Evolutionary conservation across 2,888 invertebrate genomes (phyloP).

Genomic region (Diadegma fenestrale): DNA sequence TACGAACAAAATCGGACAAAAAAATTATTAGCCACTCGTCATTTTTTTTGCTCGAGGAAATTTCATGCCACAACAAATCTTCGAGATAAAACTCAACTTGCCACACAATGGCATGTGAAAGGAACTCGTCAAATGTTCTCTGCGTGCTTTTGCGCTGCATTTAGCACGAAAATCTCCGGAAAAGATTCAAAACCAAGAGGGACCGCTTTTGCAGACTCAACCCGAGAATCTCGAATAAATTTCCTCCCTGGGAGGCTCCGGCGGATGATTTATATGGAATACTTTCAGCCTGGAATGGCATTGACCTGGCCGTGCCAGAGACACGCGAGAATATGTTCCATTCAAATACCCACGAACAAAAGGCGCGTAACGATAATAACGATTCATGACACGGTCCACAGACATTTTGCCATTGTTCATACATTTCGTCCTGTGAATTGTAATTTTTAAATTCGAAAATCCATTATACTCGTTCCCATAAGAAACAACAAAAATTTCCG

Average conservation of each 20-base stretch:
- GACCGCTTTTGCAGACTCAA: slow-evolving; percentile 47
- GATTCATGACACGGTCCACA: not conserved
- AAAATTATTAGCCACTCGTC: no score
- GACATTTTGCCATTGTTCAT: not conserved
- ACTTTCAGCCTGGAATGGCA: slow-evolving; percentile 47
- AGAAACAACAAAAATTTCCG: no score
- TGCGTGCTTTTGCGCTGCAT: slow-evolving; percentile 19
- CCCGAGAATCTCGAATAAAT: slow-evolving; percentile 55
- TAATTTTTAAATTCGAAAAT: no score
- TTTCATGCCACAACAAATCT: not conserved
- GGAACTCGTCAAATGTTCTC: slow-evolving; percentile 38
- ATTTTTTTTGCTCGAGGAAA: not conserved
- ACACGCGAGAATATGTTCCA: slow-evolving; percentile 61
- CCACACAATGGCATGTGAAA: slow-evolving; percentile 7
- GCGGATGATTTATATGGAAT: slow-evolving; percentile 52
- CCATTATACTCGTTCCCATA: no score
- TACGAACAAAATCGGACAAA: no score
- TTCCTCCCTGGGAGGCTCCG: slow-evolving; percentile 43
- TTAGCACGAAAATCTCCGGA: slow-evolving; percentile 23
- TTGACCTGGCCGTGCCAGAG: slow-evolving; percentile 40
- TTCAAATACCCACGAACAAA: not conserved
- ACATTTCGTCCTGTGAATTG: not conserved
- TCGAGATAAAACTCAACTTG: not conserved
- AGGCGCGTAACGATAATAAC: not conserved
- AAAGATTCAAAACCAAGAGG: slow-evolving; percentile 53